A percentile compares a stretch with the other conserved stretches of the same genome.
phyloP scores from a whole-genome alignment of 2,888 invertebrate species.

The Ametastegia equiseti region DNA sequence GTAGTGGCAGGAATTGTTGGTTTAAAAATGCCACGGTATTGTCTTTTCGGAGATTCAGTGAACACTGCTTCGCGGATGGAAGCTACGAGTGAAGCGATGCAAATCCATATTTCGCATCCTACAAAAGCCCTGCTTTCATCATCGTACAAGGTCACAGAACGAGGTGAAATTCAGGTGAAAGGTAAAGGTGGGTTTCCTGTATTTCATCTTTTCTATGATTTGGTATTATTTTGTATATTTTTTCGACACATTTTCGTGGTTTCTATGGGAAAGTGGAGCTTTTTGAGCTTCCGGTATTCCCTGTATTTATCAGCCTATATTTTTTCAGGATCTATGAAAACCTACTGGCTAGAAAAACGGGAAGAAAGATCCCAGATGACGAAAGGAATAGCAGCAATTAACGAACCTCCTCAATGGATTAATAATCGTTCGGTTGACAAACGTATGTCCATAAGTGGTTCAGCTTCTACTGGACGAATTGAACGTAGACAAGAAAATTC shows the following conservation, averaged over 20 bases:
- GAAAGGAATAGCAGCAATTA: conserved; percentile 68
- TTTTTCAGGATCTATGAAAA: conserved; percentile 87
- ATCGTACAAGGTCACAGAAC: conserved; percentile 85
- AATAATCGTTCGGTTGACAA: conserved; percentile 75
- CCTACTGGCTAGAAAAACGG: conserved; percentile 90
- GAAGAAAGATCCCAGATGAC: conserved; percentile 80
- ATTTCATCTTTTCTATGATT: not conserved
- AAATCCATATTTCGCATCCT: conserved; percentile 95
- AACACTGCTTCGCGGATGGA: conserved; percentile 96
- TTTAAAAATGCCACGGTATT: conserved; percentile 91
- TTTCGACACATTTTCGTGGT: not conserved
- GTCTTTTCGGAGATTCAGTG: conserved; percentile 93
- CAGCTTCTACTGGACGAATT: not conserved
- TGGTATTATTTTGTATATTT: not conserved
- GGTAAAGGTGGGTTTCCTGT: conserved; percentile 84
- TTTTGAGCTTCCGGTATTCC: not conserved
- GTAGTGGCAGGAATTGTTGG: conserved; percentile 97
- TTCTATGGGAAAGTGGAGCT: not conserved
- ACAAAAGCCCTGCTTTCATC: conserved; percentile 87
- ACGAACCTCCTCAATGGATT: conserved; percentile 67
- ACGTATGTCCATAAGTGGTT: conserved; percentile 56
- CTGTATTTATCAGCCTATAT: no score
- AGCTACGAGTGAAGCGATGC: conserved; percentile 94
- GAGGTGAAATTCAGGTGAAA: conserved; percentile 93
- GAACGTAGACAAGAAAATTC: conserved; percentile 52